These are phyloP conservation scores for Squalus acanthias DNA, from an alignment of 2,797 vertebrate species.

Conservation along the genomic window DNA sequence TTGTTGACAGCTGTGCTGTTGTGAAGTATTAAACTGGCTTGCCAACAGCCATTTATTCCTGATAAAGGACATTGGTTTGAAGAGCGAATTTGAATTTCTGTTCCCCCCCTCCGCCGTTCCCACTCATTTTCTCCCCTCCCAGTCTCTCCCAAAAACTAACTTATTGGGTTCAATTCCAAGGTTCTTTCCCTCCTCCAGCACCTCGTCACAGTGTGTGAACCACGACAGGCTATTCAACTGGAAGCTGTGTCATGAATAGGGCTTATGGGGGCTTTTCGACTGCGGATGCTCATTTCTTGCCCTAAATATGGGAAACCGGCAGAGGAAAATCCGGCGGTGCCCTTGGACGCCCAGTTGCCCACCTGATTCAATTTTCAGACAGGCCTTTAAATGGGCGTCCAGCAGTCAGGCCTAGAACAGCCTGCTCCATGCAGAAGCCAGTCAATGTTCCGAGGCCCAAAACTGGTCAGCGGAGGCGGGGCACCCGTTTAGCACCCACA, in stretches of 20 bases:
- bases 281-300: background rate
- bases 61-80: background rate
- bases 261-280: background rate
- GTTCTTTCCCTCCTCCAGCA: background rate
- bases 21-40: background rate
- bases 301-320: background rate
- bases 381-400: background rate
- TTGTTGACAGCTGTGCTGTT: background rate
- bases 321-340: background rate
- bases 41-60: background rate
- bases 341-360: background rate
- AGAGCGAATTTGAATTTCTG: background rate
- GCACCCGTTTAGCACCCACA: background rate
- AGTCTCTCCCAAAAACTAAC: background rate
- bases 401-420: background rate
- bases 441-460: background rate
- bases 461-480: background rate
- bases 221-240: background rate
- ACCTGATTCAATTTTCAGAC: background rate
- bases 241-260: background rate
- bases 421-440: background rate
- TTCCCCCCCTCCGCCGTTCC: background rate
- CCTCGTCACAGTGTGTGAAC: background rate
- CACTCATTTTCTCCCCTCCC: background rate
- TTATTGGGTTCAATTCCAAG: background rate